Evolutionary conservation across 2,888 invertebrate genomes (phyloP).

Genomic region (Leistus spinibarbis): DNA sequence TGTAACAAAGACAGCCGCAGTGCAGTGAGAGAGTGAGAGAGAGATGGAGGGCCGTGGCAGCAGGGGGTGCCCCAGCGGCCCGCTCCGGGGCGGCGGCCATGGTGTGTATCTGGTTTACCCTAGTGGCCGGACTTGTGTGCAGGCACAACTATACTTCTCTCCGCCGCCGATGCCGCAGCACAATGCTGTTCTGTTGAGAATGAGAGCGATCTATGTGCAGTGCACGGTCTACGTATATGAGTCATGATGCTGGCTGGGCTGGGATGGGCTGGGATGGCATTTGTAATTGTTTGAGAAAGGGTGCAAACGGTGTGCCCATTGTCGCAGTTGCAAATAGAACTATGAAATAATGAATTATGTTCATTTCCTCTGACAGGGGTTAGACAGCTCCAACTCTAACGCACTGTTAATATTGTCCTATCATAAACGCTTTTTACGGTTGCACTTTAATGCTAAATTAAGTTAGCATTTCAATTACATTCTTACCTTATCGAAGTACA

Average conservation of each 20-base stretch:
- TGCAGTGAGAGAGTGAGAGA: background rate
- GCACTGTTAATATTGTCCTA: background rate
- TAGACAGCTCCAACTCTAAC: background rate
- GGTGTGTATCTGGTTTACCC: conserved; percentile 38
- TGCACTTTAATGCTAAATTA: background rate
- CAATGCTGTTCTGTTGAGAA: background rate
- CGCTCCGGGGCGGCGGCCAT: conserved; percentile 2
- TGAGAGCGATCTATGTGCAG: background rate
- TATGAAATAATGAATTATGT: conserved; percentile 37
- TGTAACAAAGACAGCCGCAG: conserved; percentile 12
- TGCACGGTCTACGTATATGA: background rate
- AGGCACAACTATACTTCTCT: background rate
- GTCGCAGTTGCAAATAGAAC: background rate
- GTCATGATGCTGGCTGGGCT: background rate
- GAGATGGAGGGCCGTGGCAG: too few species aligned
- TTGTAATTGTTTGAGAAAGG: conserved; percentile 12
- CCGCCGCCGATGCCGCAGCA: background rate
- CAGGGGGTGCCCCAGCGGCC: conserved; percentile 8
- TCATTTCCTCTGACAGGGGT: conserved; percentile 16
- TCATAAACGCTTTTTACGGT: background rate
- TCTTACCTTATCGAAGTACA: too few species aligned
- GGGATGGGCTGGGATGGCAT: background rate
- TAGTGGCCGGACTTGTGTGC: conserved; percentile 44
- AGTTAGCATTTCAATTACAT: too few species aligned
- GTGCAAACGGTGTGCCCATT: conserved; percentile 1